phyloP scores from a whole-genome alignment of 2,797 vertebrate species.

The Vespertilio murinus region DNA sequence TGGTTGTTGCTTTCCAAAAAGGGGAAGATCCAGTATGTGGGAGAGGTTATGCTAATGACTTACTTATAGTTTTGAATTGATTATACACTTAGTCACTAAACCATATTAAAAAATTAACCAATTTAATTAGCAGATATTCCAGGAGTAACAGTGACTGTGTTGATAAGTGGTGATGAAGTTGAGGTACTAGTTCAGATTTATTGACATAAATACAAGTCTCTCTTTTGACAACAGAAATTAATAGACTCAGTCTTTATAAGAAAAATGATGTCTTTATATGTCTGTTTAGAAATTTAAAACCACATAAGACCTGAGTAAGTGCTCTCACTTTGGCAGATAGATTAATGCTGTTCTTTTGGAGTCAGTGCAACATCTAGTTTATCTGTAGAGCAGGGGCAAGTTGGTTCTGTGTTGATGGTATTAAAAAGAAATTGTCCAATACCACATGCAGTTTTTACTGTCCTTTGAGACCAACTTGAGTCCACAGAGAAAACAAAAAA shows the following conservation, averaged over 20 bases:
- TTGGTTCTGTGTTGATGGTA: not conserved
- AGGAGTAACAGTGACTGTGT: not conserved
- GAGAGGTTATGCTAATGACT: not conserved
- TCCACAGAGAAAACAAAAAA: not conserved
- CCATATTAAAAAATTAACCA: conserved; percentile 22
- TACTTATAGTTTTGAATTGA: conserved; percentile 21
- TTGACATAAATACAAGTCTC: not conserved
- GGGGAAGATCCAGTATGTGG: not conserved
- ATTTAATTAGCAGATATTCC: conserved; percentile 48
- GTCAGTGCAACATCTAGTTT: not conserved
- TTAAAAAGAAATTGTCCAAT: not conserved
- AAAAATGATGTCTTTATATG: conserved; percentile 2
- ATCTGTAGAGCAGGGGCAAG: not conserved
- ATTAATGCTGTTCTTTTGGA: conserved; percentile 36
- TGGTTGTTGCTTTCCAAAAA: not conserved
- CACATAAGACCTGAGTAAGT: not conserved
- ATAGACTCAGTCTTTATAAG: not conserved
- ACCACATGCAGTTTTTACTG: not conserved
- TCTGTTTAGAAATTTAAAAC: conserved; percentile 18
- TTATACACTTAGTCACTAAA: not conserved
- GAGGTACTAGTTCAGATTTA: conserved; percentile 2
- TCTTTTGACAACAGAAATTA: not conserved
- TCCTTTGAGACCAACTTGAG: not conserved
- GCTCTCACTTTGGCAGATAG: not conserved
- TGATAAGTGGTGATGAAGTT: not conserved